Evolutionary conservation across 2,888 invertebrate genomes (phyloP), one percentile per base, ranked within the genome.

Genomic region (Noctua pronuba): DNA sequence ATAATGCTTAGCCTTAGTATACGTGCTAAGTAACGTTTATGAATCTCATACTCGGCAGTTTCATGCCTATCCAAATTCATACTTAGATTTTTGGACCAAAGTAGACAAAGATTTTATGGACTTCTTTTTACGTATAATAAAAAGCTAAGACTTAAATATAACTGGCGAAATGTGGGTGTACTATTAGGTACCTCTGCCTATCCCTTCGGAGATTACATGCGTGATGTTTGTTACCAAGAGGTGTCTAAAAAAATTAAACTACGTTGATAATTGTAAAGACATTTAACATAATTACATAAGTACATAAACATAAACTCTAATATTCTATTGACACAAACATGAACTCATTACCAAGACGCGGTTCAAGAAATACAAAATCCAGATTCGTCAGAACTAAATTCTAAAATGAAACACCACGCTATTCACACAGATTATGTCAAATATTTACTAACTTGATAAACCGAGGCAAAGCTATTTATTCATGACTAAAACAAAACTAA

Each of bases 401-500:
- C 65, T 58, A 55, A 46, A 24, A 66, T 38, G 13, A 21, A 66
- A 72, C 28, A 65, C 31, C 6, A 52, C 35, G 2, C n/a, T 28
- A 75, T 79, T 4, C 67, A 78, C 75, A 78, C 38, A 62, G 49
- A 75, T 44, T 68, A 81, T 75, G 44, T 64, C 79, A 73, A 84
- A 87, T 83, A 86, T 86, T 86, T 72, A 87, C 82, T 24, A 35
- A 82, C 69, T 66, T 71, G 73, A 80, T 80, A 85, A 79, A 73
- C 71, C 38, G 7, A 68, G 69, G 79, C 65, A 82, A 85, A 76
- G 21, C 77, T 89, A 88, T 91, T 88, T 90, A 91, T 88, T 92
- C 92, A 91, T 91, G 90, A 92, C 89, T 87, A 90, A 90, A 89
- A 86, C 89, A 88, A 90, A 88, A 91, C 84, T 83, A 86, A 89